Evolutionary conservation across 1,140 invertebrate genomes (phyloP).

Genomic region (Hyphantria cunea): DNA sequence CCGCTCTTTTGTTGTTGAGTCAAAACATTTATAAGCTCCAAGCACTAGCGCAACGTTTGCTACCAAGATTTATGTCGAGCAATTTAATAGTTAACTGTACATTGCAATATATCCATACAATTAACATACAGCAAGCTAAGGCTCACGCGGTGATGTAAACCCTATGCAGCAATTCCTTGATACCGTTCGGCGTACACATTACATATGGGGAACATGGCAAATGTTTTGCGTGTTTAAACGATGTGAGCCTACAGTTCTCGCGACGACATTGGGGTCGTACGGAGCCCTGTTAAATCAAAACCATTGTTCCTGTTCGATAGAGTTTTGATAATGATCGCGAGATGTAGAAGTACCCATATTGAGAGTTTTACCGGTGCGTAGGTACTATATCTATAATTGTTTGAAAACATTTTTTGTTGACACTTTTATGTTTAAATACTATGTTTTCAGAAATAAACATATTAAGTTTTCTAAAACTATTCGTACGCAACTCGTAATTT

Average conservation of each 20-base stretch:
- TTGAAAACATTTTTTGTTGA: slow-evolving; percentile 33
- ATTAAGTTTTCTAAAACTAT: too few relatives aligned
- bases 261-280: slow-evolving; percentile 55
- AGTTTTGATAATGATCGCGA: slow-evolving; percentile 48
- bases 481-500: too few relatives aligned
- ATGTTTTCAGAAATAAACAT: too few relatives aligned
- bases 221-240: slow-evolving; percentile 57
- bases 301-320: slow-evolving; percentile 57
- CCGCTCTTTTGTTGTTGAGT: slow-evolving; percentile 45
- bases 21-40: slow-evolving; percentile 32
- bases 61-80: slow-evolving; percentile 6
- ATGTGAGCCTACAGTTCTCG: slow-evolving; percentile 37
- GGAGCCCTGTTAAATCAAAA: slow-evolving; percentile 41
- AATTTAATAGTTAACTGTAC: slow-evolving; percentile 18
- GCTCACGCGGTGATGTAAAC: slow-evolving; percentile 4
- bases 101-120: slow-evolving; percentile 3
- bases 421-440: slow-evolving; percentile 5
- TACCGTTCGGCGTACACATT: too few relatives aligned
- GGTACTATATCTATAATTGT: slow-evolving; percentile 29
- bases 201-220: slow-evolving; percentile 12
- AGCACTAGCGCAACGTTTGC: slow-evolving; percentile 18
- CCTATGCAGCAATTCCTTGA: not conserved
- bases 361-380: slow-evolving; percentile 28
- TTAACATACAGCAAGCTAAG: slow-evolving; percentile 1
- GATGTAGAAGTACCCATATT: slow-evolving; percentile 16